Percentiles rank a stretch among this genome's conserved stretches.
These are phyloP conservation scores for Drosophila tani DNA, from an alignment of 1,140 invertebrate species.

Conservation along the genomic window DNA sequence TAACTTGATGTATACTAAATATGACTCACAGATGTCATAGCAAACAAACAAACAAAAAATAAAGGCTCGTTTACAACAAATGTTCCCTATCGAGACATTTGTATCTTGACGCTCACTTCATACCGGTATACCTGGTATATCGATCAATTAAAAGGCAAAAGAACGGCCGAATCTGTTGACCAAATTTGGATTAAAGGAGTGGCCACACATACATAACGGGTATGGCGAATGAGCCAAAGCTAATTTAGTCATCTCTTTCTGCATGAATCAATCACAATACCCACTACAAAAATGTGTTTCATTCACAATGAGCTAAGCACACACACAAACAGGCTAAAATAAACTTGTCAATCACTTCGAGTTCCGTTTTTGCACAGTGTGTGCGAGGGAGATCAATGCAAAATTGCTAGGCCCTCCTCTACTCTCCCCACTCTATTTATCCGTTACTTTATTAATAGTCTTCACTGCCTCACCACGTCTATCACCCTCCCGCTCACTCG, in stretches of 20 bases:
- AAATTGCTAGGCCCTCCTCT: conserved; percentile 5
- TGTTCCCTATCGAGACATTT: no score
- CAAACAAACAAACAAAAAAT: no score
- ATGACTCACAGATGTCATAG: no score
- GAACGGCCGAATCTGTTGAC: conserved; percentile 27
- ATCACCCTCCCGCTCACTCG: conserved; percentile 4
- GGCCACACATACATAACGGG: conserved; percentile 36
- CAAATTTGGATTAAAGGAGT: conserved; percentile 44
- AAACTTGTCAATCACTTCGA: conserved; percentile 37
- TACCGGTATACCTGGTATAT: no score
- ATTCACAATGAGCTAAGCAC: conserved; percentile 28
- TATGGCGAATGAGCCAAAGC: conserved; percentile 21
- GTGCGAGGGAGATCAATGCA: conserved; percentile 27
- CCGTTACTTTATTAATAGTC: conserved; percentile 24
- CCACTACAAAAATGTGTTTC: conserved; percentile 18
- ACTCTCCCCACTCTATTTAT: neutral
- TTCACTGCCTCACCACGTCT: conserved; percentile 1
- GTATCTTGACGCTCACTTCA: no score
- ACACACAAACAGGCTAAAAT: neutral
- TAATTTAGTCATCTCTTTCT: conserved; percentile 40
- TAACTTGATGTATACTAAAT: no score
- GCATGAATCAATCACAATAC: conserved; percentile 49
- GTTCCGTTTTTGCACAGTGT: conserved; percentile 28
- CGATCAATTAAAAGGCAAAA: conserved; percentile 15
- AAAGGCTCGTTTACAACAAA: no score